Evolutionary conservation across 2,113 vertebrate genomes (phyloP).

Genomic region (Dermatemys mawii): DNA sequence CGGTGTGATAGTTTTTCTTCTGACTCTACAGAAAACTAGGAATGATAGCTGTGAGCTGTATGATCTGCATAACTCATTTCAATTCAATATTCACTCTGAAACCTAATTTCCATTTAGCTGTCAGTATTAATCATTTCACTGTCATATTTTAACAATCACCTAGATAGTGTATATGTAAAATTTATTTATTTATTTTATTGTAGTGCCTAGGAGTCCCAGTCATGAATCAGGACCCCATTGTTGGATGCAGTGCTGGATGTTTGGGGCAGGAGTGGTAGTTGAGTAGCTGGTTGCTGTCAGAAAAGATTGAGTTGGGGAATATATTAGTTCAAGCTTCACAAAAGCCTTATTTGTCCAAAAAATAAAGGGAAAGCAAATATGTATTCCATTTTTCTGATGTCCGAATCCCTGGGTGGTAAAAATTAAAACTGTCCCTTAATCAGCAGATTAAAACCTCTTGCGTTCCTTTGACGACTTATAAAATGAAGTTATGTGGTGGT

Average conservation of each 20-base stretch:
- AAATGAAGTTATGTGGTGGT: not conserved
- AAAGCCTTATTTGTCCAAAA: not conserved
- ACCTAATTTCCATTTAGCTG: no score
- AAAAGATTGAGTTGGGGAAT: not conserved
- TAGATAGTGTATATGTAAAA: no score
- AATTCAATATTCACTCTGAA: no score
- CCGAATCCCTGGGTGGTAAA: not conserved
- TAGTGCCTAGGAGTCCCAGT: not conserved
- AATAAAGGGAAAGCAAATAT: not conserved
- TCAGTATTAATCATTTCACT: no score
- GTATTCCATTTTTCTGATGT: not conserved
- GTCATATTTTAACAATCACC: no score
- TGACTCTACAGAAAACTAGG: no score
- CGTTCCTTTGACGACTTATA: not conserved
- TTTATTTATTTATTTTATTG: no score
- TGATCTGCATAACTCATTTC: no score
- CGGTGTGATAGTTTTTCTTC: no score
- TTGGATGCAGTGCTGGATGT: not conserved
- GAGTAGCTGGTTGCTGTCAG: not conserved
- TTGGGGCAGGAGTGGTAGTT: not conserved
- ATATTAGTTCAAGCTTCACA: not conserved
- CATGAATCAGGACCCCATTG: not conserved
- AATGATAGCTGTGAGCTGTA: no score
- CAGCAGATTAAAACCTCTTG: not conserved
- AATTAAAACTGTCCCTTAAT: not conserved